Evolutionary conservation across 2,888 invertebrate genomes (phyloP).

Genomic region (Andrena haemorrhoa): DNA sequence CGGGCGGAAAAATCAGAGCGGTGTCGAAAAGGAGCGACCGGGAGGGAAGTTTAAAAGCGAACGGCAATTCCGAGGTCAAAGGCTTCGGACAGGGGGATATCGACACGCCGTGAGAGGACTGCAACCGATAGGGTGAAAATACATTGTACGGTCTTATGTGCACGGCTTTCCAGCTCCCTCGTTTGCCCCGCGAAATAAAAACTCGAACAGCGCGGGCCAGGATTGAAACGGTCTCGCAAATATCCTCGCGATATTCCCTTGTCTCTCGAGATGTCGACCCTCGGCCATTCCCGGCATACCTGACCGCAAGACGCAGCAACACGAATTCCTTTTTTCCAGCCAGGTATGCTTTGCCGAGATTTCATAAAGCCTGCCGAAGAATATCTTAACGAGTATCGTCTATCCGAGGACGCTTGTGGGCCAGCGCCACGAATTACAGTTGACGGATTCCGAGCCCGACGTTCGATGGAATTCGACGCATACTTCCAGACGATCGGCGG

Average conservation of each 20-base stretch:
- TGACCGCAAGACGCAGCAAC: slow-evolving; percentile 41
- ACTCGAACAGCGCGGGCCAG: slow-evolving; percentile 44
- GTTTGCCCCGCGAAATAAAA: slow-evolving; percentile 50
- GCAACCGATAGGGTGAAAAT: slow-evolving; percentile 60
- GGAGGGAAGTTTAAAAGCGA: slow-evolving; percentile 52
- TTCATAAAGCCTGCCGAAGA: slow-evolving; percentile 49
- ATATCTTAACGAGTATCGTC: slow-evolving; percentile 50
- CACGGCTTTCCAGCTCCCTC: slow-evolving; percentile 16
- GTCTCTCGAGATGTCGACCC: slow-evolving; percentile 52
- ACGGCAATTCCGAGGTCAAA: slow-evolving; percentile 62
- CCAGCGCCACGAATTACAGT: slow-evolving; percentile 2
- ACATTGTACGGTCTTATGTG: slow-evolving; percentile 61
- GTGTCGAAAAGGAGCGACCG: slow-evolving; percentile 29
- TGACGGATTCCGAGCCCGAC: background rate
- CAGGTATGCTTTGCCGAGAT: slow-evolving; percentile 51
- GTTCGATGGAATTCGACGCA: background rate
- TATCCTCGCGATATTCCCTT: slow-evolving; percentile 55
- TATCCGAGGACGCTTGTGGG: background rate
- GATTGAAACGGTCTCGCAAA: slow-evolving; percentile 66
- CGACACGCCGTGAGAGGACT: slow-evolving; percentile 57
- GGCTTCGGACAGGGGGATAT: slow-evolving; percentile 56
- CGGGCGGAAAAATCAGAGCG: slow-evolving; percentile 36
- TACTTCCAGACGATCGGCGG: background rate
- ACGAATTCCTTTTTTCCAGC: slow-evolving; percentile 51
- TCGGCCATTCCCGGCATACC: slow-evolving; percentile 64